Conservation (phyloP, 92 coral and sea anemone genomes). For the Galaxea fascicularis region DNA sequence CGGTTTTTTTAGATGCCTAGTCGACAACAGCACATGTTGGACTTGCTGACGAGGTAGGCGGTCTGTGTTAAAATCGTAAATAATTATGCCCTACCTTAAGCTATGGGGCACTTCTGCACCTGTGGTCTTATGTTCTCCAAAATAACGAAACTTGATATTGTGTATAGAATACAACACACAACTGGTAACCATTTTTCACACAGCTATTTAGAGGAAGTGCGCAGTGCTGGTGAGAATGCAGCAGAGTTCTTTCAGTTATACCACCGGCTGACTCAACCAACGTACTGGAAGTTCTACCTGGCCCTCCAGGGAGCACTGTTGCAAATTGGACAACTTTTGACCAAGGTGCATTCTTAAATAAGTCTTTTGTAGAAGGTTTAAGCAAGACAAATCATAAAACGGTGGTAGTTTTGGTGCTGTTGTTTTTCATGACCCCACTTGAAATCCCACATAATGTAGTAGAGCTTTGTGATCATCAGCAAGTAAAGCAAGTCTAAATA, state of each 20-base stretch:
- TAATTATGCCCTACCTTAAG: too few species aligned
- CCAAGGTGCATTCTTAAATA: constrained; percentile 65
- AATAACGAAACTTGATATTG: not conserved
- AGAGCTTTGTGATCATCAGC: too few species aligned
- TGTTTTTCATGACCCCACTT: too few species aligned
- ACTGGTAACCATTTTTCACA: not conserved
- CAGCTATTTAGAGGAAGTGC: constrained; percentile 92
- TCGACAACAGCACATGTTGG: constrained; percentile 87
- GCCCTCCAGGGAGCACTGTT: constrained; percentile 89
- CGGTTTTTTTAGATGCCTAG: constrained; percentile 66
- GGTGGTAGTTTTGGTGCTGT: not conserved
- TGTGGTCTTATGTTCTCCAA: not conserved
- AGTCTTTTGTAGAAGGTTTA: not conserved
- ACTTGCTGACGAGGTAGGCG: constrained; percentile 83
- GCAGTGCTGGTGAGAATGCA: constrained; percentile 95
- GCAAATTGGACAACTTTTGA: constrained; percentile 88
- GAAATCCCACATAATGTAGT: too few species aligned
- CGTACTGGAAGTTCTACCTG: constrained; percentile 88
- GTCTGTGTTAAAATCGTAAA: not conserved
- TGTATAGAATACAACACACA: too few species aligned
- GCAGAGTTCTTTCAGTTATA: constrained; percentile 95
- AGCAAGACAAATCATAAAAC: not conserved
- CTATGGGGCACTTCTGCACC: not conserved
- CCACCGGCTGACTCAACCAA: constrained; percentile 88
- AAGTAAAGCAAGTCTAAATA: too few species aligned